Evolutionary conservation across 2,797 vertebrate species (phyloP).

Genomic region (Lacerta bilineata): DNA sequence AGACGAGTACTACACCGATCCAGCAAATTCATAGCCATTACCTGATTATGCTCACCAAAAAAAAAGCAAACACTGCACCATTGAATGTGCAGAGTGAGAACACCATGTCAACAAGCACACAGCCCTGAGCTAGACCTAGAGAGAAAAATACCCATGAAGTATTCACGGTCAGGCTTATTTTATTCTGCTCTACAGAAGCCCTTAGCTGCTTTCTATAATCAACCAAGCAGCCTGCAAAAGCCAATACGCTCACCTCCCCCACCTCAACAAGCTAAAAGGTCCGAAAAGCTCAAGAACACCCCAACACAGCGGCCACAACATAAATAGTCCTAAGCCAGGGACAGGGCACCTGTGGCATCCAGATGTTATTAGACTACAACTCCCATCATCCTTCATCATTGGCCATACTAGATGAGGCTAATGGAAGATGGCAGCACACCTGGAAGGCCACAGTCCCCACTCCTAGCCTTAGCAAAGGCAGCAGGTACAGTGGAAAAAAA

Average conservation of each 20-base stretch:
- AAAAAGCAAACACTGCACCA: neutral
- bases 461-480: no score
- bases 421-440: no score
- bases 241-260: neutral
- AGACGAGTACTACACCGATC: neutral
- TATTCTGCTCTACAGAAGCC: neutral
- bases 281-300: neutral
- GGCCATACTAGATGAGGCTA: no score
- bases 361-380: no score
- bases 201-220: neutral
- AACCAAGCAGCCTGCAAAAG: neutral
- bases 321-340: neutral
- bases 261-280: neutral
- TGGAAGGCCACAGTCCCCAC: no score
- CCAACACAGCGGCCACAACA: no score
- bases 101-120: neutral
- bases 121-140: neutral
- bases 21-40: neutral
- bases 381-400: no score
- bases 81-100: neutral
- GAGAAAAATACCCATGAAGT: neutral
- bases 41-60: neutral
- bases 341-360: no score
- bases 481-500: neutral
- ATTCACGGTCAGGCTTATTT: neutral